Percentiles rank a stretch among this genome's conserved stretches.
Evolutionary conservation across 2,888 invertebrate genomes (phyloP).

Genomic region (Apocheima hispidaria): DNA sequence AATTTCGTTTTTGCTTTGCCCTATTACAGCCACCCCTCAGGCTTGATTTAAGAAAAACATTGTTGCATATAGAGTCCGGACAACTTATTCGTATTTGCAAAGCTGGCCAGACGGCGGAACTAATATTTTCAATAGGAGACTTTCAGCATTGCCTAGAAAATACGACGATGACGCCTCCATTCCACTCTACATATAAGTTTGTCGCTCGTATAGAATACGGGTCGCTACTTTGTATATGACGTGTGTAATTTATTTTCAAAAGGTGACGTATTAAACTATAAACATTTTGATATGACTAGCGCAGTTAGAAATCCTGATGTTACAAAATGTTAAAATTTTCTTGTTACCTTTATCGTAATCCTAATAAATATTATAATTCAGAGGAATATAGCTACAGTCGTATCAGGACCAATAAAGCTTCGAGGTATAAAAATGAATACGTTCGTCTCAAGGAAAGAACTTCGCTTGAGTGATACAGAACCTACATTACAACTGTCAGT

Average conservation of each 20-base stretch:
- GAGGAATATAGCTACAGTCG: no score
- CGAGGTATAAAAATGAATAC: no score
- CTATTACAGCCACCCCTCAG: conserved; percentile 12
- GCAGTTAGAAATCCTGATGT: background rate
- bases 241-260: conserved; percentile 19
- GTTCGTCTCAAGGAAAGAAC: no score
- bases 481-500: no score
- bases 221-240: conserved; percentile 18
- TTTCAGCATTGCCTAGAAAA: background rate
- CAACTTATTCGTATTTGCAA: background rate
- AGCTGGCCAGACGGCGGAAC: background rate
- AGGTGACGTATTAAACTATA: conserved; percentile 8
- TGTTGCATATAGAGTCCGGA: conserved; percentile 7
- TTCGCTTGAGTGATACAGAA: no score
- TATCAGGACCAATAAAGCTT: no score
- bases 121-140: background rate
- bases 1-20: conserved; percentile 28
- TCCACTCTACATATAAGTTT: background rate
- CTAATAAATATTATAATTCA: no score
- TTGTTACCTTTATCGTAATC: no score
- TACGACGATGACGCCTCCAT: background rate
- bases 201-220: background rate
- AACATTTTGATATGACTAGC: background rate
- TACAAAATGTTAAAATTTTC: no score
- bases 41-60: conserved; percentile 15